Base-by-base conservation (phyloP, 2,888 invertebrate genomes). In the Apotomis capreana region DNA sequence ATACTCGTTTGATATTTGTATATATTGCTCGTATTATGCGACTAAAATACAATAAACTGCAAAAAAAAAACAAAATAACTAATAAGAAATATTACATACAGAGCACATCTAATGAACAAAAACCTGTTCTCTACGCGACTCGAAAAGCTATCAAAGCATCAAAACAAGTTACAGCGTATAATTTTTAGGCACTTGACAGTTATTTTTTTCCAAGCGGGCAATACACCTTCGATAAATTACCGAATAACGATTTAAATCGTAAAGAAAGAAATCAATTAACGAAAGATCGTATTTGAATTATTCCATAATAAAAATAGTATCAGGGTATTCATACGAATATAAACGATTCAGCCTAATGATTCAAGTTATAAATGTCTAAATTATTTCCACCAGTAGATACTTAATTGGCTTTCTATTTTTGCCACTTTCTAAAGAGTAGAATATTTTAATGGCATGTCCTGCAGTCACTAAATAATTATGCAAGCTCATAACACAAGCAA, bases 401-500 rank as follows among this genome's bases (percentile, higher is more conserved):
- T 61, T 61, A 67, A 67, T 61, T 61, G 49, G 55, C 60, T 70
- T 70, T 70, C 70, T 70, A 67, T 67, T 61, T 65, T 70, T 70
- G 60, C 49, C 55, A 51, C 61, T 70, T 71, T 71, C 70, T 71
- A 71, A 26, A 61, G 55, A 55, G 55, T 57, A 51, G 60, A 60
- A 67, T 70, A 55, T 67, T 51, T 61, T 61, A 61, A 61, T 61
- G 9, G 49, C 60, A 71, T 67, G 67, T 67, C 70, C 67, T 71
- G 70, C 70, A 59, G 52, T 44, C 15, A 26, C 44, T 59, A 59
- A 64, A 59, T 36, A 36, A 51, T 13, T 51, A 40, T 60, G 6
- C 36, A 54, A 60, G 54, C 54, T 54, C 44, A 58, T 69, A 57
- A 49, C 12, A 51, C 51, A 46, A 69, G 52, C 54, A 46, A n/a